Base-by-base conservation (phyloP, 2,113 vertebrate species). In the Gnathonemus longibarbis region DNA sequence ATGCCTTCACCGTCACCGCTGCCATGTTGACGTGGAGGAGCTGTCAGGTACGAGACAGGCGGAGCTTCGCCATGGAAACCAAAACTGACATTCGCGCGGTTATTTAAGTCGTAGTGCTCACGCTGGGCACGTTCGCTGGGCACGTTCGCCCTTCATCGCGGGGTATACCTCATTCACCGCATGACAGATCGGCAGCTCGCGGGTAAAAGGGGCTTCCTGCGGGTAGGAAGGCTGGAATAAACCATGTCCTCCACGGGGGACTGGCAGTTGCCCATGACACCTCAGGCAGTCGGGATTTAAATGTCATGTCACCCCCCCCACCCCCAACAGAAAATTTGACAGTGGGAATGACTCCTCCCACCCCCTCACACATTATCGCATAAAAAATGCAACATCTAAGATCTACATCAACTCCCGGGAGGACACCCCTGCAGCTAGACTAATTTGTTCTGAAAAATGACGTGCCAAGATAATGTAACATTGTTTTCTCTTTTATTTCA, bases 361-460 rank as follows among this genome's bases (percentile, higher is more conserved):
- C 58, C 58, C 58, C 21, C 50, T 48, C 87, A 19, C 83, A 45
- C 83, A 46, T 48, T 84, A 84, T 24, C 24, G 19, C 21, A 46
- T 84, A 24, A 84, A 84, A 84, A 84, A 84, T 84, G 83, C 83
- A 48, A 84, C 80, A 48, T 48, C 19, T 84, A n/a, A 84, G 45
- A 84, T 46, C 45, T 58, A 13, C n/a, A 62, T 66, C 87, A 88
- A 42, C 3, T 80, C 74, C 74, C 0, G 2, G 83, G 83, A 48
- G 45, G 1, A 46, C 45, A 46, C 83, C 19, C 42, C 45, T 84
- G 31, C 24, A 84, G 83, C 45, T 45, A 83, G 15, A 83, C 77
- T 83, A 83, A 83, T 83, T 45, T 83, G 77, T 3, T 83, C 42
- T 70, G 62, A 70, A 70, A 70, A 70, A 70, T 70, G n/a, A 70